These are phyloP conservation scores for Candoia aspera DNA, from an alignment of 2,113 vertebrate genomes.

Conservation along the genomic window DNA sequence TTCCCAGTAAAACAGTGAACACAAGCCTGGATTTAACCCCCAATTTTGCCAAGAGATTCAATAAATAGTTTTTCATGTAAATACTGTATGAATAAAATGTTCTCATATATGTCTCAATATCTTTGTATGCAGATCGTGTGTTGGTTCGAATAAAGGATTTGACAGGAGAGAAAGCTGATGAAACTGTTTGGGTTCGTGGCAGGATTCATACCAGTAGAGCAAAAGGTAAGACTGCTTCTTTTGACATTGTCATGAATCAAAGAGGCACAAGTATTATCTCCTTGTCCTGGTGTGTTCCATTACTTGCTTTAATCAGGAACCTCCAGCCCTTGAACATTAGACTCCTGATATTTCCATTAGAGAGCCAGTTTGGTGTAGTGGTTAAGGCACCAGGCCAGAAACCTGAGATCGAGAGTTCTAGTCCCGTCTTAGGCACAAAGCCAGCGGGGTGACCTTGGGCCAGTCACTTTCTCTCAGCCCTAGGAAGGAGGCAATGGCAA, in stretches of 20 bases:
- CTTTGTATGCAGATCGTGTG: conserved; percentile 79
- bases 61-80: background rate
- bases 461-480: too few species aligned
- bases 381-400: too few species aligned
- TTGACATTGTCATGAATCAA: background rate
- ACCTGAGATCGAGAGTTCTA: too few species aligned
- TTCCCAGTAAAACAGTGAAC: background rate
- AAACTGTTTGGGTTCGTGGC: conserved; percentile 93
- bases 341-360: too few species aligned
- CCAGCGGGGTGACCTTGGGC: too few species aligned
- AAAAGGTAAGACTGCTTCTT: conserved; percentile 86
- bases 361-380: too few species aligned
- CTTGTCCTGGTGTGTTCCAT: background rate
- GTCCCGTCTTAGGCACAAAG: too few species aligned
- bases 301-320: background rate
- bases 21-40: background rate
- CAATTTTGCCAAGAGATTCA: background rate
- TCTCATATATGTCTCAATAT: conserved; percentile 9
- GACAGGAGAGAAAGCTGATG: conserved; percentile 84
- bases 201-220: conserved; percentile 97
- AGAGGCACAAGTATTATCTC: background rate
- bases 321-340: too few species aligned
- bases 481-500: too few species aligned
- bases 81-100: background rate
- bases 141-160: conserved; percentile 87